Evolutionary conservation across 2,113 vertebrate genomes (phyloP).

Genomic region (Aphyosemion australe): DNA sequence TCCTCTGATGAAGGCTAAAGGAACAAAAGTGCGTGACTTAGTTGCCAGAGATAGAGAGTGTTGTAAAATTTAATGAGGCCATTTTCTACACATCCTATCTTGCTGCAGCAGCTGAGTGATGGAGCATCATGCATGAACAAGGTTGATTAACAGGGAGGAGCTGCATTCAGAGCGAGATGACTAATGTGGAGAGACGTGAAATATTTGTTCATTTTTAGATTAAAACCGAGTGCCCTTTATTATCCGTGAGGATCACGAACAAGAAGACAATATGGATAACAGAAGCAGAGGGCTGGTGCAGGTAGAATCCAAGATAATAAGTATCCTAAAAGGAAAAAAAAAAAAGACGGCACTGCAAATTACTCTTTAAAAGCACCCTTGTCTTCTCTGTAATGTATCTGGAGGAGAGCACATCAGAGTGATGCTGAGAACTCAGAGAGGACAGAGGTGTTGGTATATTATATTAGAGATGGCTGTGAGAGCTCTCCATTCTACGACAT

Average conservation of each 20-base stretch:
- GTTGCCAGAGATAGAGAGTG: conserved; percentile 45
- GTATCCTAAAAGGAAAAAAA: conserved; percentile 7
- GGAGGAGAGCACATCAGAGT: conserved; percentile 50
- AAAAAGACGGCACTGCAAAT: conserved; percentile 47
- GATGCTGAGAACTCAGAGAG: conserved; percentile 39
- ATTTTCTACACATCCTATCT: conserved; percentile 62
- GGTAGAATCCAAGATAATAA: conserved; percentile 41
- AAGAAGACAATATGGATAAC: conserved; percentile 35
- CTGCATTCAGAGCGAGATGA: conserved; percentile 57
- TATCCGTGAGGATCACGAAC: conserved; percentile 48
- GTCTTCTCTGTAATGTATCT: conserved; percentile 55
- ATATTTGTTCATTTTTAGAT: conserved; percentile 61
- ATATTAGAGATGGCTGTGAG: conserved; percentile 45
- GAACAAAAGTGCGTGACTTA: conserved; percentile 44
- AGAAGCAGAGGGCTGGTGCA: conserved; percentile 17
- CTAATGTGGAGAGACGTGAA: conserved; percentile 61
- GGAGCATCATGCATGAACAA: conserved; percentile 54
- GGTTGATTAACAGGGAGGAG: conserved; percentile 63
- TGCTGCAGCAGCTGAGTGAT: conserved; percentile 46
- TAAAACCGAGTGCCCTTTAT: conserved; percentile 32
- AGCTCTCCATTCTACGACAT: conserved; percentile 52
- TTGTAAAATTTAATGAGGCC: conserved; percentile 61
- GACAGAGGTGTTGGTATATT: conserved; percentile 29
- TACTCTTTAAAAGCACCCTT: conserved; percentile 66
- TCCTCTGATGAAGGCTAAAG: conserved; percentile 15